Base-by-base conservation (phyloP, 2,113 vertebrate species). In the Callipepla californica region DNA sequence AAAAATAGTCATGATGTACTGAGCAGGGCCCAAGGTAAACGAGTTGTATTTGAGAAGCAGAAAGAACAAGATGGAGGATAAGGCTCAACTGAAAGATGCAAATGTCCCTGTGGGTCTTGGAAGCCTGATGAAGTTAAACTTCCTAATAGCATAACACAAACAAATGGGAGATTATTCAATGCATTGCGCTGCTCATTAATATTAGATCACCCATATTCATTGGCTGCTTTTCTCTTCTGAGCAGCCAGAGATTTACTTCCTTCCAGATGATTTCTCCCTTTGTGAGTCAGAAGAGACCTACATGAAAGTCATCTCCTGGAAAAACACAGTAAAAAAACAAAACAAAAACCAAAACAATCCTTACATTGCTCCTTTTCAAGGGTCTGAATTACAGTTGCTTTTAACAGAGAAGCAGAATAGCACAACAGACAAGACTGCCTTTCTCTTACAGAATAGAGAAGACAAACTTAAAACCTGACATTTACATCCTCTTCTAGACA, bases 351-450 rank as follows among this genome's bases (percentile, higher is more conserved):
- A 75, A 20, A 75, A 40, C 40, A 40, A 40, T 28, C 57, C 75
- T 68, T 87, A 94, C 96, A 94, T 74, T 85, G 84, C 77, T 94
- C 70, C 74, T 95, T 96, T 94, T 89, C 94, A 96, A 77, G 51
- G 45, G 48, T 38, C 82, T 79, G 47, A 67, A 55, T 74, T 89
- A 86, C 83, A 90, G 88, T 82, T 78, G 69, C 90, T 94, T 80
- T 76, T 50, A 76, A 47, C 5, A 75, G 83, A 47, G 51, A 1
- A 62, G 84, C 82, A 91, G 87, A 82, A 53, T 12, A 68, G 69
- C 50, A 89, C 48, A 18, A 34, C 34, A 22, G 13, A 90, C 89
- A 96, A 80, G 34, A 79, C 80, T 95, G 80, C 68, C 90, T 91
- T 95, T 92, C 73, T 95, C 72, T 42, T 2, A 1, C 83, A 73